A percentile compares a stretch with the other conserved stretches of the same genome.
Conservation (phyloP, 2,797 vertebrate genomes). For the Sitta carolinensis region DNA sequence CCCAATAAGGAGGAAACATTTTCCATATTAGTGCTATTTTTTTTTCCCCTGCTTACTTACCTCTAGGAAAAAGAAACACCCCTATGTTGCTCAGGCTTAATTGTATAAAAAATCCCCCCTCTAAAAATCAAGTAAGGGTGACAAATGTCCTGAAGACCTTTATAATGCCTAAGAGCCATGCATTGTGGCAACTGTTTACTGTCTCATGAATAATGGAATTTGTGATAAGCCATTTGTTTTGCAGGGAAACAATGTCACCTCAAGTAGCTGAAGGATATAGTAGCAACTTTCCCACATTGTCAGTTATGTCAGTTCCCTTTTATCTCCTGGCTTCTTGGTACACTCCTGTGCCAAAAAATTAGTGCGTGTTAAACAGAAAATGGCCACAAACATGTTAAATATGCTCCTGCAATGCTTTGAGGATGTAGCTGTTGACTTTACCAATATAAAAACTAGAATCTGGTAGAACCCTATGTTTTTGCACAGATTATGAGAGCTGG, state of each 20-base stretch:
- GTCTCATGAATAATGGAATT: not conserved
- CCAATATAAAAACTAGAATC: not conserved
- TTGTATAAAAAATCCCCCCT: accelerated
- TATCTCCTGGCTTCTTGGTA: not conserved
- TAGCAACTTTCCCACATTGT: not conserved
- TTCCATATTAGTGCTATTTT: not conserved
- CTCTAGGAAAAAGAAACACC: not conserved
- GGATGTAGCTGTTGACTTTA: not conserved
- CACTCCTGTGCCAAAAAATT: not conserved
- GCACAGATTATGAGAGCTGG: not conserved
- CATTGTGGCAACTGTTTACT: not conserved
- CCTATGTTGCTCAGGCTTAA: not conserved
- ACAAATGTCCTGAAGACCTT: not conserved
- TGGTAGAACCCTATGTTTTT: not conserved
- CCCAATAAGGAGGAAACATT: not conserved
- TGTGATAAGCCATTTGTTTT: constrained; percentile 37
- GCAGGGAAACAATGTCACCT: not conserved
- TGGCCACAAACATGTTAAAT: not conserved
- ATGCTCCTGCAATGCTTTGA: not conserved
- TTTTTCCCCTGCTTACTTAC: not conserved
- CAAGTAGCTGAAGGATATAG: not conserved
- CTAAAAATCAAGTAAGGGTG: not conserved
- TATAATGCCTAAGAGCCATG: not conserved
- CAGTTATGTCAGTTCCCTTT: not conserved
- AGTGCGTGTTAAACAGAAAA: not conserved